These are phyloP conservation scores for Linnaemya tessellans DNA, from an alignment of 2,888 invertebrate genomes.

Conservation along the genomic window DNA sequence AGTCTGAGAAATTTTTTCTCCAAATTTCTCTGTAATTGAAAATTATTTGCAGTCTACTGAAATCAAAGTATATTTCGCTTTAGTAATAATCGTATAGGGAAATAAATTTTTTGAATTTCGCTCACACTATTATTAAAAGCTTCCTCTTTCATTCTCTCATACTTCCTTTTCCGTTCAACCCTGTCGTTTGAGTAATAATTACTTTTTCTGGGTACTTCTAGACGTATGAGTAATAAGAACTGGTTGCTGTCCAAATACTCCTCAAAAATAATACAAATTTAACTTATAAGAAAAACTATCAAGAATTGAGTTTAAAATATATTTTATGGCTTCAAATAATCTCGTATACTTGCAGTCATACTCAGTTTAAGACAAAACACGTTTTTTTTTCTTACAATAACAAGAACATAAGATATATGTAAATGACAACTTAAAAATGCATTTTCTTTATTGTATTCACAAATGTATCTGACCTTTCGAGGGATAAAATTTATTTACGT, in stretches of 20 bases:
- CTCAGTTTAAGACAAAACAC: background rate
- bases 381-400: background rate
- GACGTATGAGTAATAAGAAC: constrained; percentile 30
- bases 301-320: background rate
- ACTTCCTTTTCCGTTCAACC: constrained; percentile 1
- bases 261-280: background rate
- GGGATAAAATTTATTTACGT: background rate
- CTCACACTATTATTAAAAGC: too few species aligned
- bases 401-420: background rate
- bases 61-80: too few species aligned
- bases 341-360: background rate
- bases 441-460: background rate
- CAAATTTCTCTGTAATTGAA: too few species aligned
- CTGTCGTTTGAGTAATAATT: background rate
- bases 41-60: too few species aligned
- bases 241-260: background rate
- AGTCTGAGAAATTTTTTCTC: too few species aligned
- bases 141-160: too few species aligned
- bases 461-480: background rate
- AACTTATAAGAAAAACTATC: background rate
- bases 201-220: background rate
- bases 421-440: background rate
- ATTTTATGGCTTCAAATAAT: background rate
- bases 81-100: too few species aligned
- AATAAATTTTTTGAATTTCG: too few species aligned